These are phyloP conservation scores for Agrochola lota DNA, from an alignment of 2,888 invertebrate genomes.

Conservation along the genomic window DNA sequence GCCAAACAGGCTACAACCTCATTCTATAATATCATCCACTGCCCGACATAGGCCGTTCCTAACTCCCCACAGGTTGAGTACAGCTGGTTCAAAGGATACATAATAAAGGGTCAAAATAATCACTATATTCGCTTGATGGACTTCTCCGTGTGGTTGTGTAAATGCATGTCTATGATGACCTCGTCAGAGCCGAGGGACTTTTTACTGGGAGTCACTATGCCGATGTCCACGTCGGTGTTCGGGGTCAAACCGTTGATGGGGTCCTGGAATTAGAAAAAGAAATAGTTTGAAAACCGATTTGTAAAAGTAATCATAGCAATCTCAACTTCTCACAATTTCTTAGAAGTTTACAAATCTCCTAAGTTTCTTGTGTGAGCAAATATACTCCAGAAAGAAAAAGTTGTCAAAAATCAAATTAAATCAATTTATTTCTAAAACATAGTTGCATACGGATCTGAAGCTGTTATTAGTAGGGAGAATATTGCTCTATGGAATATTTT, in stretches of 20 bases:
- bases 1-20: neutral
- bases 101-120: conserved; percentile 28
- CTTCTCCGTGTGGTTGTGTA: conserved; percentile 74
- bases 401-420: neutral
- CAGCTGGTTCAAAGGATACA: conserved; percentile 19
- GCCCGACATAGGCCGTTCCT: neutral
- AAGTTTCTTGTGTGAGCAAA: neutral
- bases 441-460: neutral
- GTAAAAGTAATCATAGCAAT: neutral
- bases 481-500: neutral
- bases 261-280: conserved; percentile 68
- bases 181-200: conserved; percentile 89
- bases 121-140: conserved; percentile 77
- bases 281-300: neutral
- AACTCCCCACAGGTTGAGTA: conserved; percentile 21
- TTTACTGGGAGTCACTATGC: conserved; percentile 82
- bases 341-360: neutral
- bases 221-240: conserved; percentile 86
- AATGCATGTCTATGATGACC: conserved; percentile 91
- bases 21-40: neutral
- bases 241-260: conserved; percentile 86
- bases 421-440: neutral
- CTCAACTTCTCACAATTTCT: neutral
- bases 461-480: neutral
- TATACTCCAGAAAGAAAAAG: neutral